Conservation (phyloP, 2,113 vertebrate genomes). For the Toxostoma redivivum region DNA sequence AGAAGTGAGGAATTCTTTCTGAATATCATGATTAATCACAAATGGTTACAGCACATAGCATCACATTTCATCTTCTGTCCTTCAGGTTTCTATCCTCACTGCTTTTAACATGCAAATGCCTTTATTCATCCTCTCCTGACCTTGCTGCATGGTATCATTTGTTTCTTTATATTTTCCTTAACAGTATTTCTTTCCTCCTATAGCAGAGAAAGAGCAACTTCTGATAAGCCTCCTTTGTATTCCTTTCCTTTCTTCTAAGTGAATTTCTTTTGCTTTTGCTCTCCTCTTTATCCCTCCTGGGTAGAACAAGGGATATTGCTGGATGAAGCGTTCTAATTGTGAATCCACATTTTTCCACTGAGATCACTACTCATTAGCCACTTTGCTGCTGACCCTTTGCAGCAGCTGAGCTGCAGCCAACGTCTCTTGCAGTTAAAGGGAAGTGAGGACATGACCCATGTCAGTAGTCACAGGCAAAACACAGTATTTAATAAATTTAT, state of each 20-base stretch:
- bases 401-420: neutral
- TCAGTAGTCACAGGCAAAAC: neutral
- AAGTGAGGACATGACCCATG: neutral
- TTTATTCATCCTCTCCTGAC: neutral
- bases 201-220: neutral
- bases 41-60: neutral
- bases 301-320: neutral
- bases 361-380: neutral
- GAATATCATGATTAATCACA: neutral
- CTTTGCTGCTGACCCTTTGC: neutral
- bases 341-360: neutral
- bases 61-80: neutral
- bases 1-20: neutral
- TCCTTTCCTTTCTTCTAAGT: neutral
- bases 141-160: neutral
- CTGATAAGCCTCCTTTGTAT: neutral
- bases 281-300: neutral
- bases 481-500: neutral
- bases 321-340: neutral
- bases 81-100: neutral
- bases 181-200: neutral
- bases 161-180: conserved; percentile 18
- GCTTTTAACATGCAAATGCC: neutral
- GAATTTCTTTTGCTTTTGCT: neutral
- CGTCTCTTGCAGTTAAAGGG: neutral